phyloP scores from a whole-genome alignment of 2,888 invertebrate genomes.

The Tetheella fluctuosa region DNA sequence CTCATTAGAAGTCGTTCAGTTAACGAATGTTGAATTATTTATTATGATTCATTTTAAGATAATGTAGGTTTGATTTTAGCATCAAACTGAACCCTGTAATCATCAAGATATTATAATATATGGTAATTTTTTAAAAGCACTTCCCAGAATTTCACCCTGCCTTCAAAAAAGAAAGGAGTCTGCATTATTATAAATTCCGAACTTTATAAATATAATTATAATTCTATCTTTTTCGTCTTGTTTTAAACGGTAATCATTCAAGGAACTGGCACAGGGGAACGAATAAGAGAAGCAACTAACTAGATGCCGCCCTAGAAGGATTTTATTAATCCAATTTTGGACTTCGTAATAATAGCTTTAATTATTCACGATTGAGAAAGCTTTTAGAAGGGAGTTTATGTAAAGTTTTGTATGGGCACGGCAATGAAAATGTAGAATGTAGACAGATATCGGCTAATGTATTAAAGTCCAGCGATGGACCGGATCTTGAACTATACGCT shows the following conservation, averaged over 20 bases:
- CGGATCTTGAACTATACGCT: constrained; percentile 12
- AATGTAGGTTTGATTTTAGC: not conserved
- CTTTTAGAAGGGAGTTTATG: constrained; percentile 62
- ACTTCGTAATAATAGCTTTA: constrained; percentile 71
- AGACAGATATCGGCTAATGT: constrained; percentile 41
- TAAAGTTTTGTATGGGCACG: constrained; percentile 62
- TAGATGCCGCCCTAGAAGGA: constrained; percentile 43
- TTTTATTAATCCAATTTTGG: constrained; percentile 69
- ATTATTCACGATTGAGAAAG: constrained; percentile 75
- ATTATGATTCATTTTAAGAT: not conserved
- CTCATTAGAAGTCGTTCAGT: not conserved
- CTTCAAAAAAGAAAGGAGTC: not conserved
- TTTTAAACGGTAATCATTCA: constrained; percentile 32
- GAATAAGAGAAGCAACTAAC: constrained; percentile 48
- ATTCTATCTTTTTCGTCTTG: constrained; percentile 18
- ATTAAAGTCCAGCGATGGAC: constrained; percentile 40
- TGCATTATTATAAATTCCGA: not conserved
- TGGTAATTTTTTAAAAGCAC: not conserved
- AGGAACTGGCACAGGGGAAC: constrained; percentile 27
- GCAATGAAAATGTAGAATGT: constrained; percentile 64
- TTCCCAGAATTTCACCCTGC: not conserved
- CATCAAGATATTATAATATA: not conserved
- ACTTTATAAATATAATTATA: constrained; percentile 3
- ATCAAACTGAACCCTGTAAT: not conserved
- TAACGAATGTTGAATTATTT: too few species aligned